Evolutionary conservation across 2,113 vertebrate genomes (phyloP).

Genomic region (Chauna torquata): DNA sequence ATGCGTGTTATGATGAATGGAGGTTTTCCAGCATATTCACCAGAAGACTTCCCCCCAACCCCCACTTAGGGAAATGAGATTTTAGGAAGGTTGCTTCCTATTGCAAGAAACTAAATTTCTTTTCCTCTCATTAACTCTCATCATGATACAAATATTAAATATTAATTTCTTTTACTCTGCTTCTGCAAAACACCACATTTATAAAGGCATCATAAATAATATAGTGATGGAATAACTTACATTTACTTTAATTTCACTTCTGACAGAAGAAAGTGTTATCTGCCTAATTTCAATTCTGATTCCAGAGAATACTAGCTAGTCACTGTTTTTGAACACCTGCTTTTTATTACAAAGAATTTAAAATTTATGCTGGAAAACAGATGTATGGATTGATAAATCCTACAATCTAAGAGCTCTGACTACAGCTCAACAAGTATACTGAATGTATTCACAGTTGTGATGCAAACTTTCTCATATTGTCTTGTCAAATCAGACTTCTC

Average conservation of each 20-base stretch:
- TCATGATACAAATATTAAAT: neutral
- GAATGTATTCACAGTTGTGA: neutral
- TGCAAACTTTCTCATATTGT: neutral
- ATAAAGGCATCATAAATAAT: slow-evolving; percentile 51
- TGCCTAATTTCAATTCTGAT: neutral
- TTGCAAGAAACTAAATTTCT: neutral
- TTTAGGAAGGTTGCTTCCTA: neutral
- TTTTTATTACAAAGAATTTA: neutral
- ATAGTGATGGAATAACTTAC: slow-evolving; percentile 14
- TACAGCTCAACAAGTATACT: neutral
- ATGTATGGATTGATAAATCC: neutral
- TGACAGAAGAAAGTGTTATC: neutral
- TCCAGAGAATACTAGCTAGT: neutral
- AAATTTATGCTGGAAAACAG: neutral
- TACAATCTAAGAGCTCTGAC: neutral
- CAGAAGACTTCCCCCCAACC: neutral
- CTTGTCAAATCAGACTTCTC: neutral
- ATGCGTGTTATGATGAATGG: neutral
- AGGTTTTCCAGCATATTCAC: neutral
- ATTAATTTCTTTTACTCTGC: slow-evolving; percentile 50
- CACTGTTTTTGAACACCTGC: neutral
- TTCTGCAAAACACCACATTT: slow-evolving; percentile 37
- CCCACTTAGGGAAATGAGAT: neutral
- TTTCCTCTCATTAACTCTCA: slow-evolving; percentile 11
- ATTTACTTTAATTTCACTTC: slow-evolving; percentile 38